These are phyloP conservation scores for Ptilonorhynchus violaceus DNA, from an alignment of 2,113 vertebrate genomes.

Conservation along the genomic window DNA sequence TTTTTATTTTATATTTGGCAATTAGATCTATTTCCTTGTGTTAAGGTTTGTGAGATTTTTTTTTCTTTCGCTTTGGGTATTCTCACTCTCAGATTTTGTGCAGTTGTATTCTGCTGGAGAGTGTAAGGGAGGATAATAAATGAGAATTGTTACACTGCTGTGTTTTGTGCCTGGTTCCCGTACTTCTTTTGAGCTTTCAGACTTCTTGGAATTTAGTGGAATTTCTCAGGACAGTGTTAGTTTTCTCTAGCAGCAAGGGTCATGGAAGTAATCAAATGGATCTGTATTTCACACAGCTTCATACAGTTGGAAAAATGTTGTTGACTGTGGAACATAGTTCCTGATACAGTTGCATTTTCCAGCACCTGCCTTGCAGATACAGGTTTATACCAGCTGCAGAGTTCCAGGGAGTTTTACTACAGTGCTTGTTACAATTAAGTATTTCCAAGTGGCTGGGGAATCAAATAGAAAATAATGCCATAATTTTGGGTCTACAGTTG, in stretches of 20 bases:
- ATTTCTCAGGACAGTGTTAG: background rate
- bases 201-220: background rate
- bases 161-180: accelerated
- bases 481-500: background rate
- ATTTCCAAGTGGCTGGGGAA: background rate
- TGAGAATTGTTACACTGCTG: background rate
- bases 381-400: background rate
- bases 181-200: background rate
- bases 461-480: background rate
- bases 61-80: background rate
- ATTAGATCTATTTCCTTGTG: background rate
- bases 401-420: background rate
- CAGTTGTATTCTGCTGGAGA: background rate
- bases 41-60: background rate
- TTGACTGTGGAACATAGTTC: background rate
- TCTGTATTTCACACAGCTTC: background rate
- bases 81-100: background rate
- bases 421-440: background rate
- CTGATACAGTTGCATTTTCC: background rate
- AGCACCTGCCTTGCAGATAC: background rate
- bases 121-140: background rate
- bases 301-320: background rate
- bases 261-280: background rate
- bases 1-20: background rate
- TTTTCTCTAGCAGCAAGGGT: background rate